phyloP scores from a whole-genome alignment of 2,797 vertebrate genomes.

The Prionace glauca region DNA sequence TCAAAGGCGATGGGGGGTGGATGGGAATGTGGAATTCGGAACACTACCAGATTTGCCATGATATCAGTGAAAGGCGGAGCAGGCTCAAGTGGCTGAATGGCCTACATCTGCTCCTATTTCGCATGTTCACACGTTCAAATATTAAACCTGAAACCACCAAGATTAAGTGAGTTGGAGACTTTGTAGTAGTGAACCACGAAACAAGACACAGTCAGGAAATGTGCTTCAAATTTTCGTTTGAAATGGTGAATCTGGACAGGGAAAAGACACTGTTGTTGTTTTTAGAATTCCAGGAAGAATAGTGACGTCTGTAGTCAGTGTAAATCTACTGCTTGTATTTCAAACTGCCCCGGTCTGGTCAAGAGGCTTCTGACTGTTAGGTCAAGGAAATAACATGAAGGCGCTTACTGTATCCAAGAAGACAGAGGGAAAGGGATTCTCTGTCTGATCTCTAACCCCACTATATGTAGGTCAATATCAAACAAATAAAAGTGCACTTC shows the following conservation, averaged over 20 bases:
- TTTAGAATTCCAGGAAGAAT: not conserved
- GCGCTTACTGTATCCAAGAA: not conserved
- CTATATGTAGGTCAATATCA: not conserved
- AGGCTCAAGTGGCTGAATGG: too few relatives aligned
- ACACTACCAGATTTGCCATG: too few relatives aligned
- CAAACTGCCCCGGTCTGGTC: not conserved
- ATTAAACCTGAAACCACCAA: not conserved
- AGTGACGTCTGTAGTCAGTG: not conserved
- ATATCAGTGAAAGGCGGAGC: too few relatives aligned
- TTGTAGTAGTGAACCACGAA: not conserved
- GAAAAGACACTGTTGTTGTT: not conserved
- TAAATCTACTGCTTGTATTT: not conserved
- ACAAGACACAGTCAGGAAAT: not conserved
- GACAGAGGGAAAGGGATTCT: not conserved
- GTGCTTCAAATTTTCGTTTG: not conserved
- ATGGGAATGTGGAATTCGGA: too few relatives aligned
- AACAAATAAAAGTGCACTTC: not conserved
- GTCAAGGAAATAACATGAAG: not conserved
- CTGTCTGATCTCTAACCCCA: not conserved
- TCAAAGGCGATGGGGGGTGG: too few relatives aligned
- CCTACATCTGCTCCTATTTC: too few relatives aligned
- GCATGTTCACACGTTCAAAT: not conserved
- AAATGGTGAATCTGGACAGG: not conserved
- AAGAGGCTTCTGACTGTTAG: not conserved
- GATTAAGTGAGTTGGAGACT: not conserved